Evolutionary conservation across 23 tunicate species (phyloP).

Genomic region (Phallusia fumigata): DNA sequence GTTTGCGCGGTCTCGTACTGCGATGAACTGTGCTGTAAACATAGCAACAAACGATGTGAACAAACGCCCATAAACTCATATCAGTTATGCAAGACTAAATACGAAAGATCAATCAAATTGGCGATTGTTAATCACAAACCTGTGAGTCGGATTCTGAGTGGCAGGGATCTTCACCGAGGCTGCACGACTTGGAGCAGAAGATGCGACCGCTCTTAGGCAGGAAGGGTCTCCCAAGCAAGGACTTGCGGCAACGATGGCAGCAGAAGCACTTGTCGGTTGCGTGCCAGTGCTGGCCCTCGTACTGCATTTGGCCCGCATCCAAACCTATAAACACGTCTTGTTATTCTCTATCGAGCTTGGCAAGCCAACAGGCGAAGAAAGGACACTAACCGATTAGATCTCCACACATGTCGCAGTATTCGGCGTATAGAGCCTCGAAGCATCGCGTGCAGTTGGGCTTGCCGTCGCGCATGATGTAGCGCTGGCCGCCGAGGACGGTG

Average conservation of each 20-base stretch:
- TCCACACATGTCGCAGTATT: constrained; percentile 94
- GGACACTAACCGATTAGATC: constrained; percentile 77
- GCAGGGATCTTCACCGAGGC: constrained; percentile 68
- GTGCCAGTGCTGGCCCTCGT: constrained; percentile 99
- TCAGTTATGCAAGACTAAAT: not conserved
- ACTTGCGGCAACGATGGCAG: constrained; percentile 71
- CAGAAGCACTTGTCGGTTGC: constrained; percentile 93
- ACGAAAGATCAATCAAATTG: not conserved
- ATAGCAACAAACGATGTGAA: not conserved
- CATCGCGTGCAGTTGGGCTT: constrained; percentile 94
- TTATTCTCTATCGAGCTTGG: not conserved
- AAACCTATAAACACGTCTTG: constrained; percentile 44
- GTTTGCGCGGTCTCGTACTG: constrained; percentile 75
- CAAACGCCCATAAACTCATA: not conserved
- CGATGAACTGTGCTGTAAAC: constrained; percentile 46
- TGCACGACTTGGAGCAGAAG: constrained; percentile 90
- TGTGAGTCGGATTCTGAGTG: constrained; percentile 79
- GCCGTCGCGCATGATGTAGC: constrained; percentile 95
- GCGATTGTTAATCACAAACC: constrained; percentile 22
- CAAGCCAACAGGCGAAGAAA: not conserved
- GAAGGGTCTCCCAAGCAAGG: constrained; percentile 86
- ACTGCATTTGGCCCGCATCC: constrained; percentile 97
- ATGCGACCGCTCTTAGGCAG: constrained; percentile 86
- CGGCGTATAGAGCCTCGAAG: constrained; percentile 89
- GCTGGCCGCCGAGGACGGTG: constrained; percentile 86